These are phyloP conservation scores for Oryzias sinensis DNA, from an alignment of 2,797 vertebrate genomes.

Conservation along the genomic window DNA sequence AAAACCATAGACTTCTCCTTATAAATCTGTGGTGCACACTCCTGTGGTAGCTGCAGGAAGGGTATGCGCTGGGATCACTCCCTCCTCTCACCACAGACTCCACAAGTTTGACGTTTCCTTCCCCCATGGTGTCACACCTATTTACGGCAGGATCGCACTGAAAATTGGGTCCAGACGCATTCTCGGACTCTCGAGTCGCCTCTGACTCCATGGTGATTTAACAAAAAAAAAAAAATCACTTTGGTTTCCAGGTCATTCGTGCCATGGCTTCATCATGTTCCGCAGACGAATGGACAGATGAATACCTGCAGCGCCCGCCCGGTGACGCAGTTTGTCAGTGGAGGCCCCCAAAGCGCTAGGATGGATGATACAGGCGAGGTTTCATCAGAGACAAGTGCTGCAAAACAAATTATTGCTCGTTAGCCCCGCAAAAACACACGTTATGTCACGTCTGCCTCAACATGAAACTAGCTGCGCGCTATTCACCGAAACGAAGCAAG, in stretches of 20 bases:
- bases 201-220: slow-evolving; percentile 77
- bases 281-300: slow-evolving; percentile 58
- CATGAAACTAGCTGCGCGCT: too few relatives aligned
- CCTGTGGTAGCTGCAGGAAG: slow-evolving; percentile 74
- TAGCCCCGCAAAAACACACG: slow-evolving; percentile 13
- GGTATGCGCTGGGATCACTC: slow-evolving; percentile 74
- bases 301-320: slow-evolving; percentile 78
- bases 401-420: slow-evolving; percentile 30
- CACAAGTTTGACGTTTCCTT: slow-evolving; percentile 65
- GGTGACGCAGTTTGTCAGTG: slow-evolving; percentile 78
- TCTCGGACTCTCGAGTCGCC: slow-evolving; percentile 55
- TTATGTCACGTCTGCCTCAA: too few relatives aligned
- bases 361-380: slow-evolving; percentile 52
- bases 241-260: slow-evolving; percentile 64
- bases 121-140: slow-evolving; percentile 62
- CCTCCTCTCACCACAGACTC: slow-evolving; percentile 72
- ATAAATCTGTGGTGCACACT: slow-evolving; percentile 87
- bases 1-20: slow-evolving; percentile 90
- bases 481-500: neutral
- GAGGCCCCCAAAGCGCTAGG: slow-evolving; percentile 55
- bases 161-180: slow-evolving; percentile 60
- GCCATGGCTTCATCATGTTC: slow-evolving; percentile 69
- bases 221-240: slow-evolving; percentile 30
- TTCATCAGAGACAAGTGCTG: slow-evolving; percentile 53
- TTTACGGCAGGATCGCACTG: slow-evolving; percentile 55